A percentile compares a stretch with the other conserved stretches of the same genome.
Evolutionary conservation across 2,797 vertebrate species (phyloP).

Genomic region (Synanceia verrucosa): DNA sequence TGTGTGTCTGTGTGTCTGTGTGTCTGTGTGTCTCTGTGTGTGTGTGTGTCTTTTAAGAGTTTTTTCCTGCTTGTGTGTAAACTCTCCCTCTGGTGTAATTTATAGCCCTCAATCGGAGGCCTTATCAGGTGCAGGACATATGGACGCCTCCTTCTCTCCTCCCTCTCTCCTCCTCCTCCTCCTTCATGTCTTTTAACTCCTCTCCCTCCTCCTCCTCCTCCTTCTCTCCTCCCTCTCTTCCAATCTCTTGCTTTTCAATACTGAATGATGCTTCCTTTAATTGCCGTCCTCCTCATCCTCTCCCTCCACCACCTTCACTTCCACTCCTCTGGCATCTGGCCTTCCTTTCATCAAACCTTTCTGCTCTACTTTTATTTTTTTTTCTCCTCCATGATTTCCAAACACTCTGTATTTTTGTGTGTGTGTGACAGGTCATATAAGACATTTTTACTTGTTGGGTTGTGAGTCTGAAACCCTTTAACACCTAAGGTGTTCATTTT

Average conservation of each 20-base stretch:
- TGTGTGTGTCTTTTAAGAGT: conserved; percentile 39
- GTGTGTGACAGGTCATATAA: too few relatives aligned
- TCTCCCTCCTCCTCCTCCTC: conserved; percentile 26
- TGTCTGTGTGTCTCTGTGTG: conserved; percentile 36
- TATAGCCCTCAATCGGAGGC: conserved; percentile 75
- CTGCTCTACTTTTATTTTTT: not conserved
- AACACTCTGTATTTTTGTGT: not conserved
- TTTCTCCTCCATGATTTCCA: not conserved
- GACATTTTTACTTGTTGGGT: too few relatives aligned
- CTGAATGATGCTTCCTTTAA: conserved; percentile 44
- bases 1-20: conserved; percentile 26
- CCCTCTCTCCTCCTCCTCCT: conserved; percentile 53
- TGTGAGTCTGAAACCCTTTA: too few relatives aligned
- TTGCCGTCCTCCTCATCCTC: conserved; percentile 32
- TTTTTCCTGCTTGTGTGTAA: conserved; percentile 54
- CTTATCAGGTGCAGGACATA: conserved; percentile 81
- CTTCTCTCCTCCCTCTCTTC: conserved; percentile 17
- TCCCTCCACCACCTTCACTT: conserved; percentile 9
- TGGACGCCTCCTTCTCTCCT: conserved; percentile 71
- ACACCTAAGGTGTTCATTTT: too few relatives aligned
- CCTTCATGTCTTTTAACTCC: conserved; percentile 59
- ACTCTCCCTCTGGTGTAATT: conserved; percentile 69
- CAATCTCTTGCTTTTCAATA: conserved; percentile 41
- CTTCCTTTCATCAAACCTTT: conserved; percentile 20
- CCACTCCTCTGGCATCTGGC: conserved; percentile 20